Base-by-base conservation (phyloP, 2,797 vertebrate genomes). In the Pipistrellus pipistrellus region DNA sequence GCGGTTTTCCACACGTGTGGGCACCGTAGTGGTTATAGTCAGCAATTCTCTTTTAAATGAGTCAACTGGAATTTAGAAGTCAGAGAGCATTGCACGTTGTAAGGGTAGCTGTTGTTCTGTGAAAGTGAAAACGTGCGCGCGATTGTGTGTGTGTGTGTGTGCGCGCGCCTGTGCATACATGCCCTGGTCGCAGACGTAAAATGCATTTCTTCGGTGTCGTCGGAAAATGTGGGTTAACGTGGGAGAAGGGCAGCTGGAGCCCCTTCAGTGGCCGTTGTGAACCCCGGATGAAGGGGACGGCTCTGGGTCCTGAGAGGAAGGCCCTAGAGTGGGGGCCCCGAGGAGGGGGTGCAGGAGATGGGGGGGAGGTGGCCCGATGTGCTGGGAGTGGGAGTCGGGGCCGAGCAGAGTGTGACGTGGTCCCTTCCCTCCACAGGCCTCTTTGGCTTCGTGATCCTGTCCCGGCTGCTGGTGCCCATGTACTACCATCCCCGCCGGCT, bases 391-490 rank as follows among this genome's bases (percentile, higher is more conserved):
- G 59, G 27, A n/a, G 12, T 18, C 27, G 2, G 14, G 51, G 21
- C 48, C 4, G 0, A n/a, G 25, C 3, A 0, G 20, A 21, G 9
- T 0, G 27, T 85, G 55, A 93, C 1, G 0, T 2, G 10, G 3
- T 18, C 27, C 8, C 48, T 38, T 11, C 13, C 4, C 23, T 14
- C 91, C 30, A 4, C 90, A 99, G 99, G 99, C 35, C 97, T 99
- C 41, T 99, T 99, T 2, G 99, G 99, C 15, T 99, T 99, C 73
- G 0, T 99, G 84, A 98, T 99, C 94, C 98, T 99, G 89, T 98
- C 98, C 0, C 85, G 99, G 94, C 98, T 99, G 44, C 98, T 99
- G 96, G 98, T 99, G 92, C 99, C 99, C 68, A 99, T 99, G 99
- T 99, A 98, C 97, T 99, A 98, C 98, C 98, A 99, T 99, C 96